Evolutionary conservation across 2,113 vertebrate genomes (phyloP).

Genomic region (Cavia aperea): DNA sequence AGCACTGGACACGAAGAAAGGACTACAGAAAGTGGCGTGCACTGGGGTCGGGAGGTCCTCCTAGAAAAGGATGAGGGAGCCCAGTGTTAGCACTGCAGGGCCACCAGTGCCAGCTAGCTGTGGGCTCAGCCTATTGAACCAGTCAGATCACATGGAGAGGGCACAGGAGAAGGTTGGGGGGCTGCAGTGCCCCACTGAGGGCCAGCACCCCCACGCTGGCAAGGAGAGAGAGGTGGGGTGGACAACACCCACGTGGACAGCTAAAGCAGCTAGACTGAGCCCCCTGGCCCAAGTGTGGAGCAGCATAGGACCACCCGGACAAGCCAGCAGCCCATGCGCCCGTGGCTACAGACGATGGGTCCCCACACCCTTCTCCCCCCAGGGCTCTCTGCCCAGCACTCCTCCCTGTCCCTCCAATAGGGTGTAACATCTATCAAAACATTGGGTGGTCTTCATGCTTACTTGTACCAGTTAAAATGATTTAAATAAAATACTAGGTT

Average conservation of each 20-base stretch:
- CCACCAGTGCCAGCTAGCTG: background rate
- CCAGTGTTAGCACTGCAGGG: accelerated
- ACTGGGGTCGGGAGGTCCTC: too few species aligned
- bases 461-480: background rate
- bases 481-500: background rate
- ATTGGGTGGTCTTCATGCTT: background rate
- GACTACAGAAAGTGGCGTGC: background rate
- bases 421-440: background rate
- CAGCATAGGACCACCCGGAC: too few species aligned
- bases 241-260: too few species aligned
- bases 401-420: background rate
- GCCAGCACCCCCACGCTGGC: background rate
- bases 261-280: too few species aligned
- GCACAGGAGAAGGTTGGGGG: background rate
- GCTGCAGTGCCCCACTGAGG: background rate
- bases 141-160: background rate
- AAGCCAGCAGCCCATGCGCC: too few species aligned
- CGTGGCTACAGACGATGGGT: too few species aligned
- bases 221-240: too few species aligned
- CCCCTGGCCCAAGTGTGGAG: too few species aligned
- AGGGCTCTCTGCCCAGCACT: too few species aligned
- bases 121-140: accelerated
- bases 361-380: background rate
- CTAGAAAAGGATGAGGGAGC: background rate
- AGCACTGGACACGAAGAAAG: accelerated